phyloP scores from a whole-genome alignment of 2,113 vertebrate genomes.

The Hassar affinis region DNA sequence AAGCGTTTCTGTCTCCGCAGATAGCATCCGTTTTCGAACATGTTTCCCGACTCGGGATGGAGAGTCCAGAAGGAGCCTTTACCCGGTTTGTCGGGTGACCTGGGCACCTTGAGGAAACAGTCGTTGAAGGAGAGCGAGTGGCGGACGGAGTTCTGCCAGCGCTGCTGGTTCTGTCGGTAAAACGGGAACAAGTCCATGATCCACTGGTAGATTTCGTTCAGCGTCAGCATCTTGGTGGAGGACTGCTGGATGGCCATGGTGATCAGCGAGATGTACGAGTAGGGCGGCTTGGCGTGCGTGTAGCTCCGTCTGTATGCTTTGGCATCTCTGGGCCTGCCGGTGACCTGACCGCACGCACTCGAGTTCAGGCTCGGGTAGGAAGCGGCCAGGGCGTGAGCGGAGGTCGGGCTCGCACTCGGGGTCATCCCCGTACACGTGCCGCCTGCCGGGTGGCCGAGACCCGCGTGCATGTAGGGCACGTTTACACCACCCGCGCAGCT shows the following conservation, averaged over 20 bases:
- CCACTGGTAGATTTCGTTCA: conserved; percentile 88
- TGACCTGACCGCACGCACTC: conserved; percentile 81
- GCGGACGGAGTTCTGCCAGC: conserved; percentile 88
- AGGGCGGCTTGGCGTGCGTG: conserved; percentile 85
- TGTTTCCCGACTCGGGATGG: conserved; percentile 86
- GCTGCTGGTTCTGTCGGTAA: conserved; percentile 87
- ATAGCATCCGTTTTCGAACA: conserved; percentile 90
- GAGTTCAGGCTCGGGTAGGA: conserved; percentile 80
- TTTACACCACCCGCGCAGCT: conserved; percentile 77
- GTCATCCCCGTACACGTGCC: conserved; percentile 77
- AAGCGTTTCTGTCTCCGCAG: conserved; percentile 86
- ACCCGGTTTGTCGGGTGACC: conserved; percentile 83
- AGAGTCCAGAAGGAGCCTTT: conserved; percentile 89
- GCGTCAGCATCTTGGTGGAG: conserved; percentile 83
- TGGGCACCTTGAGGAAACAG: conserved; percentile 86
- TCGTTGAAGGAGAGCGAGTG: conserved; percentile 90
- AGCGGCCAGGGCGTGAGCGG: conserved; percentile 75
- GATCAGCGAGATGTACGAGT: conserved; percentile 87
- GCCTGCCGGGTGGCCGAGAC: conserved; percentile 75
- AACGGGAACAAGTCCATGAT: conserved; percentile 90
- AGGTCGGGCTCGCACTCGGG: conserved; percentile 76
- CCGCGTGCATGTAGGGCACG: conserved; percentile 80
- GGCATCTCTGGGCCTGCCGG: conserved; percentile 79
- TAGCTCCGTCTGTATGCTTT: conserved; percentile 86
- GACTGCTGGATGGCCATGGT: conserved; percentile 88